A percentile compares a stretch with the other conserved stretches of the same genome.
Evolutionary conservation across 2,797 vertebrate species (phyloP).

Genomic region (Chelon labrosus): DNA sequence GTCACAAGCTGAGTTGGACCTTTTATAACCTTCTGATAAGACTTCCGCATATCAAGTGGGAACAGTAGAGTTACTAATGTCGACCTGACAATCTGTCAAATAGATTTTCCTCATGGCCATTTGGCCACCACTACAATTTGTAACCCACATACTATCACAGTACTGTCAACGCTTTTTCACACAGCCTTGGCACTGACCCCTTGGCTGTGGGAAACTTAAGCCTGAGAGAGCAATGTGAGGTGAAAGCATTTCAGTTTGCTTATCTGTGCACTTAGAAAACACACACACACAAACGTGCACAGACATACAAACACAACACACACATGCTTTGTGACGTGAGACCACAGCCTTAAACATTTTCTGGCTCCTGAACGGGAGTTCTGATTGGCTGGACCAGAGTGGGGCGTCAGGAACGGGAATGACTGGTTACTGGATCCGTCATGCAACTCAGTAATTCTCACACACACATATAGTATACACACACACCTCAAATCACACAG

Average conservation of each 20-base stretch:
- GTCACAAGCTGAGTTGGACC: constrained; percentile 3
- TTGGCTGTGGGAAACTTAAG: constrained; percentile 67
- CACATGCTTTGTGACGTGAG: constrained; percentile 66
- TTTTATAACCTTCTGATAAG: constrained; percentile 25
- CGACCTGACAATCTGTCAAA: constrained; percentile 47
- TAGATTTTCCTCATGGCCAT: constrained; percentile 36
- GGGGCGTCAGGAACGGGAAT: constrained; percentile 20
- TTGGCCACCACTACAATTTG: constrained; percentile 41
- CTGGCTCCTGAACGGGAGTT: constrained; percentile 4
- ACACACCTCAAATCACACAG: background rate
- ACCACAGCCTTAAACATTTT: constrained; percentile 30
- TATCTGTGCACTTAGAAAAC: constrained; percentile 28
- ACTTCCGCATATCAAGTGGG: constrained; percentile 20
- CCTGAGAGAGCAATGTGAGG: constrained; percentile 53
- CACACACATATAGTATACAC: background rate
- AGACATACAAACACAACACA: constrained; percentile 49
- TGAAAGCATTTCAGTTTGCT: constrained; percentile 62
- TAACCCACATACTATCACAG: constrained; percentile 53
- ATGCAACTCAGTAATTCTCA: background rate
- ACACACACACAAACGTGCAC: constrained; percentile 23
- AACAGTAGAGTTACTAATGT: constrained; percentile 15
- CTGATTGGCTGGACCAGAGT: constrained; percentile 36
- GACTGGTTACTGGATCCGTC: constrained; percentile 21
- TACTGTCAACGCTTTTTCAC: constrained; percentile 65
- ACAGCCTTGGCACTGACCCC: constrained; percentile 68